These are phyloP conservation scores for Phalangium opilio DNA, from an alignment of 2,888 invertebrate species.

Conservation along the genomic window DNA sequence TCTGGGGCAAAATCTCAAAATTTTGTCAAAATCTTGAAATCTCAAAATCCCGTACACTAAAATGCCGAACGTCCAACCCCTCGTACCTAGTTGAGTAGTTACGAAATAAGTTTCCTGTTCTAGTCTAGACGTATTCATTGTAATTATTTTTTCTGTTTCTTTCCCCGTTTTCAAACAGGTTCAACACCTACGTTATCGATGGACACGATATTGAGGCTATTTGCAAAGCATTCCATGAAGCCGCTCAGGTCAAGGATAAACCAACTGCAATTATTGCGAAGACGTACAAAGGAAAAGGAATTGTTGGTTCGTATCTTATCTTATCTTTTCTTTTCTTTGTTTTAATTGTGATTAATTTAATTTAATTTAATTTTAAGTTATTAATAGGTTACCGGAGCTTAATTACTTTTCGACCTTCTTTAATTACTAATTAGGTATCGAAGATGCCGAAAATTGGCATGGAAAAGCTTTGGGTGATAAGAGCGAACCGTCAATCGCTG, in stretches of 20 bases:
- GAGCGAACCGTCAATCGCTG: slow-evolving; percentile 44
- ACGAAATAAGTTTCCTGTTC: too few species aligned
- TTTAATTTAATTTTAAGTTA: slow-evolving; percentile 4
- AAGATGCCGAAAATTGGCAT: slow-evolving; percentile 91
- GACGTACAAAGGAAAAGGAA: slow-evolving; percentile 77
- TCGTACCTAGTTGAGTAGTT: too few species aligned
- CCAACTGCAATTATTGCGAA: slow-evolving; percentile 91
- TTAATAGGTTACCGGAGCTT: too few species aligned
- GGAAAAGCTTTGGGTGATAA: slow-evolving; percentile 86
- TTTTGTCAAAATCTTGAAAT: too few species aligned
- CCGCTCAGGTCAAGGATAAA: slow-evolving; percentile 47
- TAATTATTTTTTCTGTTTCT: too few species aligned
- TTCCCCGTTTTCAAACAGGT: slow-evolving; percentile 6
- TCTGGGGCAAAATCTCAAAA: too few species aligned
- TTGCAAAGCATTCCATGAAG: slow-evolving; percentile 72
- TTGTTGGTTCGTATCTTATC: slow-evolving; percentile 25
- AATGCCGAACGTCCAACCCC: too few species aligned
- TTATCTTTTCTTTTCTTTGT: neutral
- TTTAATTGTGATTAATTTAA: slow-evolving; percentile 2
- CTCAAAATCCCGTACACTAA: too few species aligned
- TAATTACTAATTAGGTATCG: too few species aligned
- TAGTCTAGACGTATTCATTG: too few species aligned
- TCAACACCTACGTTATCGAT: slow-evolving; percentile 79
- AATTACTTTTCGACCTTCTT: too few species aligned
- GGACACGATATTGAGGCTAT: slow-evolving; percentile 89